Evolutionary conservation across 2,888 invertebrate genomes (phyloP).

Genomic region (Cerastis rubricosa): DNA sequence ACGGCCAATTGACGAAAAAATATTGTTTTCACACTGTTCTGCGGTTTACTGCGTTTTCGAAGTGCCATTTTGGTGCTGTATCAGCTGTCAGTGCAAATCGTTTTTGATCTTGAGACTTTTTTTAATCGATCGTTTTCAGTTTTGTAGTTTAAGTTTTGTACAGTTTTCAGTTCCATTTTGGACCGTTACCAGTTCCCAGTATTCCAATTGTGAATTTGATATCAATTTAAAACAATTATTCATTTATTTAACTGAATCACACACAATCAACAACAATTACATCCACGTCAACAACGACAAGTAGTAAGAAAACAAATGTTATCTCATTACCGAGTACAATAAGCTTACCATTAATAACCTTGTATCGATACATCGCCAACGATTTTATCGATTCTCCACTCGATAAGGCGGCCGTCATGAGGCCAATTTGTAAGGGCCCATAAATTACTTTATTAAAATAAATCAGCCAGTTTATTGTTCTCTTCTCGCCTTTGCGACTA

Average conservation of each 20-base stretch:
- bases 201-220: neutral
- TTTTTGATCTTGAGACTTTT: neutral
- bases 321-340: slow-evolving; percentile 84
- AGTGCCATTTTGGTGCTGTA: neutral
- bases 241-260: neutral
- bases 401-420: slow-evolving; percentile 86
- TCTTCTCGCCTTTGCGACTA: slow-evolving; percentile 85
- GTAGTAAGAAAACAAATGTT: slow-evolving; percentile 71
- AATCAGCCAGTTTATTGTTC: slow-evolving; percentile 89
- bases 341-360: slow-evolving; percentile 84
- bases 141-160: neutral
- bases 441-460: slow-evolving; percentile 90
- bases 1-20: slow-evolving; percentile 61
- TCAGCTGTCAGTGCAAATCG: neutral
- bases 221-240: neutral
- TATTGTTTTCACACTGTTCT: slow-evolving; percentile 65
- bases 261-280: slow-evolving; percentile 11
- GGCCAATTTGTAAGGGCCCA: slow-evolving; percentile 88
- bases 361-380: slow-evolving; percentile 82
- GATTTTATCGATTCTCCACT: slow-evolving; percentile 85
- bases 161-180: neutral
- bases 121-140: neutral
- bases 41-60: slow-evolving; percentile 31
- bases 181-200: neutral
- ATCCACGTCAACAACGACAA: slow-evolving; percentile 42